Evolutionary conservation across 1,140 invertebrate genomes (phyloP).

Genomic region (Cataglyphis hispanica): DNA sequence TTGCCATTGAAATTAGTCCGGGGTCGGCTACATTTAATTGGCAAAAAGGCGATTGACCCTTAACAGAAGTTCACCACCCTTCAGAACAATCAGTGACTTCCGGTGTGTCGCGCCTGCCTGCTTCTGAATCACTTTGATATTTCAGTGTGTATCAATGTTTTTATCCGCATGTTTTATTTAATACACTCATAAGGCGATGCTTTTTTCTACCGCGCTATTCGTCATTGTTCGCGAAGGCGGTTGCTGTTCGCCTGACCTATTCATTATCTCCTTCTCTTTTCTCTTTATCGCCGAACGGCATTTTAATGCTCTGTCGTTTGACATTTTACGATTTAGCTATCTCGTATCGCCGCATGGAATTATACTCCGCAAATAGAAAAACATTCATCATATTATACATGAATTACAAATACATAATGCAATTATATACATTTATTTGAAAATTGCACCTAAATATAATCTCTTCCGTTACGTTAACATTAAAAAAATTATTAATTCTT

Average conservation of each 20-base stretch:
- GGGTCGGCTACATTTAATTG: constrained; percentile 66
- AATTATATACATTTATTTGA: neutral
- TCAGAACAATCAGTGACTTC: constrained; percentile 81
- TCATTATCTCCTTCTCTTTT: constrained; percentile 18
- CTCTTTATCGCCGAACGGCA: neutral
- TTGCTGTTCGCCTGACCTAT: constrained; percentile 15
- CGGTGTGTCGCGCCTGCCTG: constrained; percentile 75
- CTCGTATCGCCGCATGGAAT: neutral
- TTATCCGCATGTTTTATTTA: constrained; percentile 65
- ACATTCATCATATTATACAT: neutral
- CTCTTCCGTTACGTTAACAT: neutral
- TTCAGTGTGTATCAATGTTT: constrained; percentile 69
- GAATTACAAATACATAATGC: neutral
- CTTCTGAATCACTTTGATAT: constrained; percentile 81
- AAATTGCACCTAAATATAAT: neutral
- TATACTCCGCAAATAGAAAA: neutral
- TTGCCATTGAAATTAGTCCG: neutral
- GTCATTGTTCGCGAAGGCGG: constrained; percentile 40
- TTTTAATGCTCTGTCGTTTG: constrained; percentile 17
- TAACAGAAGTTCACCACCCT: constrained; percentile 79
- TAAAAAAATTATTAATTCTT: neutral
- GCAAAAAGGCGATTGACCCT: constrained; percentile 78
- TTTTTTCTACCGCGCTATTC: constrained; percentile 8
- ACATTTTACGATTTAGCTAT: neutral
- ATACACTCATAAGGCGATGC: constrained; percentile 13